Base-by-base conservation (phyloP, 2,113 vertebrate genomes). In the Copsychus sechellarum region DNA sequence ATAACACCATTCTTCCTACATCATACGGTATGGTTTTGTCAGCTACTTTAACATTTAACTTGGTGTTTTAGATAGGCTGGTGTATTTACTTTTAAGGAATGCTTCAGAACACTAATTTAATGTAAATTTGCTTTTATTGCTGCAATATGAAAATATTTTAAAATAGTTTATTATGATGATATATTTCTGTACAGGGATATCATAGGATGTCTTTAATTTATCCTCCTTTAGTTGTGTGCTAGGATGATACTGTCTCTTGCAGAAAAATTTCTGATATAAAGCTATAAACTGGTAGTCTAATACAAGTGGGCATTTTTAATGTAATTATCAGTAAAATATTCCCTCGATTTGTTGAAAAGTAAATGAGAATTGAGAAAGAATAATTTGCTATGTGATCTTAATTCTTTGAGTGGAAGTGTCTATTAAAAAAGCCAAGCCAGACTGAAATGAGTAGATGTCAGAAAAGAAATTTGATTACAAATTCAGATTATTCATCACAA, bases 71-170 rank as follows among this genome's bases (percentile, higher is more conserved):
- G 12, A 34, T 66, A 48, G 22, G 9, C 42, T 64, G 13, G 2
- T 95, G 51, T 82, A 66, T 81, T 94, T 88, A 73, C 14, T 61
- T 94, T 94, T 83, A 3, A 86, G 48, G 60, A 94, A 94, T 80
- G 86, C 84, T 83, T 94, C 62, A 77, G 90, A 85, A 53, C 48
- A 57, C 15, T 81, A 84, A 90, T 84, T 94, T 66, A 72, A 2
- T 85, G 21, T 73, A 95, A 61, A 53, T 85, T 94, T 87, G 51
- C 74, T 90, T 96, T 92, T 90, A 94, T 95, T 96, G 77, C 34
- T 93, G 69, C 85, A 88, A 51, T 95, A 34, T 87, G 87, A 94
- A 96, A 95, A n/a, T 50, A 38, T 33, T 50, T 72, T 82, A 29
- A 93, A 94, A 80, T 85, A 69, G 31, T 92, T 96, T 88, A 92